A percentile compares a stretch with the other conserved stretches of the same genome.
These are phyloP conservation scores for Istiophorus platypterus DNA, from an alignment of 2,113 vertebrate species.

Conservation along the genomic window DNA sequence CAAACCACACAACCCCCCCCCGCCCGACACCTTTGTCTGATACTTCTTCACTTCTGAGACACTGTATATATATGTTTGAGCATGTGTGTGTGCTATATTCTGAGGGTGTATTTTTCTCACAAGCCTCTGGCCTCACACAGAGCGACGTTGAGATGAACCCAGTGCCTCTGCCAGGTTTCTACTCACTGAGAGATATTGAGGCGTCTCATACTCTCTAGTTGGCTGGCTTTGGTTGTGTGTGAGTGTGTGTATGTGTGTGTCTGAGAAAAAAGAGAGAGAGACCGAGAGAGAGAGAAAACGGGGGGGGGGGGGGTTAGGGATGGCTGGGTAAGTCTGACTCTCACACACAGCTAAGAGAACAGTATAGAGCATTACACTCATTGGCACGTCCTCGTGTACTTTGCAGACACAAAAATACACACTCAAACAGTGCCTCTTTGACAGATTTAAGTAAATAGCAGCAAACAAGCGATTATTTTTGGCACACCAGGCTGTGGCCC, in stretches of 20 bases:
- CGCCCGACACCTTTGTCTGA: slow-evolving; percentile 69
- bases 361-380: slow-evolving; percentile 67
- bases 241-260: slow-evolving; percentile 34
- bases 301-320: slow-evolving; percentile 23
- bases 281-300: background rate
- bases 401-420: slow-evolving; percentile 54
- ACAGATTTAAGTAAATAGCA: slow-evolving; percentile 85
- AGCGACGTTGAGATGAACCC: slow-evolving; percentile 74
- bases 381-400: slow-evolving; percentile 59
- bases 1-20: slow-evolving; percentile 75
- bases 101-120: slow-evolving; percentile 57
- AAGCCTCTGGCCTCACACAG: slow-evolving; percentile 74
- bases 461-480: slow-evolving; percentile 84
- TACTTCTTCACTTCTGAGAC: slow-evolving; percentile 74
- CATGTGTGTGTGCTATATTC: slow-evolving; percentile 48
- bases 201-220: slow-evolving; percentile 70
- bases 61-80: slow-evolving; percentile 19
- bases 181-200: slow-evolving; percentile 74
- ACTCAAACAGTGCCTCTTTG: slow-evolving; percentile 79
- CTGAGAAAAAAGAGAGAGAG: background rate
- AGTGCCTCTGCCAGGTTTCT: slow-evolving; percentile 72
- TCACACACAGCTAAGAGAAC: slow-evolving; percentile 72
- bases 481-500: slow-evolving; percentile 70
- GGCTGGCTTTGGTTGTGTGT: slow-evolving; percentile 58
- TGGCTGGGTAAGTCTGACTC: slow-evolving; percentile 61